Evolutionary conservation across 2,113 vertebrate genomes (phyloP), one percentile per base, ranked within the genome.

Genomic region (Corythoichthys intestinalis): DNA sequence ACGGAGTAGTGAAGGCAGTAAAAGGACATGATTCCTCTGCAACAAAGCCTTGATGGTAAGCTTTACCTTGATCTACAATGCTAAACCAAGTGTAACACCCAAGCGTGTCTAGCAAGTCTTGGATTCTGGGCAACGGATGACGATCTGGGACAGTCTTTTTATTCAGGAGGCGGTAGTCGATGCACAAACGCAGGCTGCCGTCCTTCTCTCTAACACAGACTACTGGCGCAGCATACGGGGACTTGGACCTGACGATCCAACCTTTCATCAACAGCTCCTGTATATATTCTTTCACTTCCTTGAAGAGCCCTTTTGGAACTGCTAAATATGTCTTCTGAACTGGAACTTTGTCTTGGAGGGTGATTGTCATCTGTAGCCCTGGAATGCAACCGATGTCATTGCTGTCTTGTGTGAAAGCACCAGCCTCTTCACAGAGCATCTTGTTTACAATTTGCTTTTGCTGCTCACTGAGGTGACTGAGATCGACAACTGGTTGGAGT

Each of bases 31-130:
- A 67, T n/a, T 48, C 65, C 28, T 54, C 35, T 4, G 63, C 53
- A 10, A 49, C n/a, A n/a, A n/a, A n/a, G n/a, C n/a, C n/a, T n/a
- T n/a, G n/a, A n/a, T n/a, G n/a, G n/a, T n/a, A n/a, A 38, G 20
- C 69, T 52, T 78, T 80, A 7, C 64, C 77, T 34, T 79, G 74
- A 28, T 68, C 69, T 6, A 77, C 35, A n/a, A 80, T 72, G 6
- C 44, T 57, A 38, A 73, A 78, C 75, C 78, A 80, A 47, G 17
- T 48, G 35, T 71, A 66, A 17, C 68, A 56, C 44, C 62, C 65
- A 7, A 76, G 73, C 4, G 63, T 66, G 57, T 75, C 63, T 9
- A 15, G 56, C 49, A 71, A 6, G 35, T 63, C 58, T n/a, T 63
- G 69, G 66, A 67, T 76, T 35, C 69, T 47, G 0, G 39, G 73